phyloP scores from a whole-genome alignment of 37 sponge, comb jelly and placozoan genomes.

The Hormiphora californensis region DNA sequence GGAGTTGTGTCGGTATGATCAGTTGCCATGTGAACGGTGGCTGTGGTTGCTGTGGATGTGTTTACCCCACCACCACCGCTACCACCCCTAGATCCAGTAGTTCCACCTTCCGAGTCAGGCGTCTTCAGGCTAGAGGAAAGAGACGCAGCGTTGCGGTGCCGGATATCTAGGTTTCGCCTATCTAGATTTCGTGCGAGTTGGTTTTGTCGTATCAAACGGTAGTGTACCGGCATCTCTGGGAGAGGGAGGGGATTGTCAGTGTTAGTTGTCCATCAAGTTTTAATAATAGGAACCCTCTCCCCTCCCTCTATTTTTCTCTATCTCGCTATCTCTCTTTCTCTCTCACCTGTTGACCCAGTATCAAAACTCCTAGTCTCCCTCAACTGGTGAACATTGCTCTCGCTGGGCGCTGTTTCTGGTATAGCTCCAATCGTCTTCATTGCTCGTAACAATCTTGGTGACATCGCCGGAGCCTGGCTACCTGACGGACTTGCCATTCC shows the following conservation, averaged over 20 bases:
- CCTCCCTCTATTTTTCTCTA: too few species aligned
- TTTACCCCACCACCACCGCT: neutral
- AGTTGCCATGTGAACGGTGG: conserved; percentile 66
- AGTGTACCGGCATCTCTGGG: too few species aligned
- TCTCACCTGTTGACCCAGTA: conserved; percentile 23
- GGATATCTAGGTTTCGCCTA: too few species aligned
- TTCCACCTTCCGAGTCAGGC: neutral
- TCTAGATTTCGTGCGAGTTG: too few species aligned
- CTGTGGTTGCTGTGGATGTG: too few species aligned
- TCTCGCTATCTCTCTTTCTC: too few species aligned
- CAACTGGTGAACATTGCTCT: neutral
- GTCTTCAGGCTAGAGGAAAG: neutral
- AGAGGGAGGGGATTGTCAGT: too few species aligned
- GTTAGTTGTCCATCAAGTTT: too few species aligned
- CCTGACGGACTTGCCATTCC: conserved; percentile 2
- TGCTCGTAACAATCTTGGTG: neutral
- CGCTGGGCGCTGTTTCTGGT: neutral
- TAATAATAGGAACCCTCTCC: too few species aligned
- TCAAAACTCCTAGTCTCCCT: conserved; percentile 32
- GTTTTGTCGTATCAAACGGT: too few species aligned
- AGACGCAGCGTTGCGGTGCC: neutral
- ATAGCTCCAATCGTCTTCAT: conserved; percentile 40
- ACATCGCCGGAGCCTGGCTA: neutral
- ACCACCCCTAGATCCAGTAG: neutral
- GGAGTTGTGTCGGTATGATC: conserved; percentile 56